phyloP scores from a whole-genome alignment of 2,797 vertebrate genomes.

The Caiman crocodilus region DNA sequence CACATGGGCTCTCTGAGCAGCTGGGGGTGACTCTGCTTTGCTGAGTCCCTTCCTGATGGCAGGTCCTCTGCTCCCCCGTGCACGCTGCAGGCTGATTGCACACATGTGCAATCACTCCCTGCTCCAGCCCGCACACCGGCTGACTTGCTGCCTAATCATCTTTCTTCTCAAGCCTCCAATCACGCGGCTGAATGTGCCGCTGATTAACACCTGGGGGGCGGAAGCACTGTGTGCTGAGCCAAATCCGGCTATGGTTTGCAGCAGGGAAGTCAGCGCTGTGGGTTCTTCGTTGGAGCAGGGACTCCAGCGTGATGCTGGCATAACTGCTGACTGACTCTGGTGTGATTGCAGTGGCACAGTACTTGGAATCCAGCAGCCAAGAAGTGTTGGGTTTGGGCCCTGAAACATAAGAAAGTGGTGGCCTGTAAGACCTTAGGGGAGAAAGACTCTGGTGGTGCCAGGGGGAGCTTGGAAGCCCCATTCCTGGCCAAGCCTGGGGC shows the following conservation, averaged over 20 bases:
- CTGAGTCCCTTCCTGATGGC: neutral
- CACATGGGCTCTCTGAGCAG: too few relatives aligned
- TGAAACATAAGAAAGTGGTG: too few relatives aligned
- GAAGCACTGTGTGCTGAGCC: slow-evolving; percentile 1
- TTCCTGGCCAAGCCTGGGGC: too few relatives aligned
- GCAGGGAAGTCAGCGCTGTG: neutral
- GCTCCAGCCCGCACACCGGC: slow-evolving; percentile 21
- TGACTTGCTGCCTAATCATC: slow-evolving; percentile 71
- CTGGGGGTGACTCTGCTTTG: too few relatives aligned
- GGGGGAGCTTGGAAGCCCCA: too few relatives aligned
- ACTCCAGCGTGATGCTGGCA: neutral
- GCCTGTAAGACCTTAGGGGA: too few relatives aligned
- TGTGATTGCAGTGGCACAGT: too few relatives aligned
- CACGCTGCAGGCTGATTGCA: slow-evolving; percentile 46
- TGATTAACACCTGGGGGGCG: slow-evolving; percentile 65
- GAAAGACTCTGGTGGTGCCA: too few relatives aligned
- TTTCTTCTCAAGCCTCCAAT: slow-evolving; percentile 28
- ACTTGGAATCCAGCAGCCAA: too few relatives aligned
- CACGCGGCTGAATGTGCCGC: slow-evolving; percentile 49
- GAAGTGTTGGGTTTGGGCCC: too few relatives aligned
- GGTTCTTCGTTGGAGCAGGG: too few relatives aligned
- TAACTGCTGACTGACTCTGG: too few relatives aligned
- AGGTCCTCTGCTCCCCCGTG: neutral
- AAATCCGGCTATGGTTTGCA: slow-evolving; percentile 54
- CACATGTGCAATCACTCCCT: slow-evolving; percentile 23